Evolutionary conservation across 2,113 vertebrate species (phyloP).

Genomic region (Dendropsophus ebraccatus): DNA sequence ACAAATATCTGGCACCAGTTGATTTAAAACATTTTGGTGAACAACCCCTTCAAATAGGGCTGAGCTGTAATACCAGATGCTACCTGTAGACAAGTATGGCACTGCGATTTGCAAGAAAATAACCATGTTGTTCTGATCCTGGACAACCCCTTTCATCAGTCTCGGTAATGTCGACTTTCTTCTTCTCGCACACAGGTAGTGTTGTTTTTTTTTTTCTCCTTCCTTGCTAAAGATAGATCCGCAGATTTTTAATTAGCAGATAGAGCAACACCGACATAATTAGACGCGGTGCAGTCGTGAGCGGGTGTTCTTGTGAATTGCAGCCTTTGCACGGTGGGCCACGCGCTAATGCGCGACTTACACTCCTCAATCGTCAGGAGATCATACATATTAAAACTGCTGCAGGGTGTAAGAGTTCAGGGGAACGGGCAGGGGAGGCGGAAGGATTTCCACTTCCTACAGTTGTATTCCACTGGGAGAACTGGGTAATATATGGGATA

Average conservation of each 20-base stretch:
- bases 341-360: constrained; percentile 43
- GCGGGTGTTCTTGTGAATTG: constrained; percentile 54
- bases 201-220: not conserved
- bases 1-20: too few species aligned
- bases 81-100: not conserved
- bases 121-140: not conserved
- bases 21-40: too few species aligned
- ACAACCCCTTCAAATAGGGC: too few species aligned
- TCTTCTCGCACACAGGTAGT: constrained; percentile 23
- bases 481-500: not conserved
- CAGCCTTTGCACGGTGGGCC: constrained; percentile 8
- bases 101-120: too few species aligned
- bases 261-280: constrained; percentile 48
- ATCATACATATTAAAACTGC: constrained; percentile 38
- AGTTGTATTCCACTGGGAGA: not conserved
- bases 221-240: constrained; percentile 51
- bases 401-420: not conserved
- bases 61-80: not conserved
- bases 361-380: constrained; percentile 35
- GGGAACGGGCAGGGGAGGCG: not conserved
- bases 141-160: not conserved
- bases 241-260: constrained; percentile 56
- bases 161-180: not conserved
- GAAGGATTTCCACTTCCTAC: not conserved
- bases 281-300: constrained; percentile 29